Base-by-base conservation (phyloP, 2,113 vertebrate species). In the Smithornis capensis region DNA sequence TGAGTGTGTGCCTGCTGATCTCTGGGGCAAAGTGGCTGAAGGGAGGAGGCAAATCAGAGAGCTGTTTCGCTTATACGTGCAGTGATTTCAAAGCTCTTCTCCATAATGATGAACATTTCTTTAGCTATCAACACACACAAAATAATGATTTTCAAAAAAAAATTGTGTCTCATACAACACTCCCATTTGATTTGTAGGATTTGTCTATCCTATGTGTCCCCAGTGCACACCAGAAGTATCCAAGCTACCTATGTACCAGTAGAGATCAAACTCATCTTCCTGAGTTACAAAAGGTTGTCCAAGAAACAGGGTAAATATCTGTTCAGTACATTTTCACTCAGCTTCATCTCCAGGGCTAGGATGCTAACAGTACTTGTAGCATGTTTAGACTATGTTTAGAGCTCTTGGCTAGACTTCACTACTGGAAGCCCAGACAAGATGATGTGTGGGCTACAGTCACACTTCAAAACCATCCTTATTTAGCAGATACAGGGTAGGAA, bases 121-220 rank as follows among this genome's bases (percentile, higher is more conserved):
- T 83, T 70, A 93, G 37, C 65, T 90, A 87, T 63, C 38, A 64
- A 77, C 83, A 69, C 35, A 93, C 27, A 86, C 85, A 91, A 94
- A 55, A 60, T 40, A 90, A 81, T 9, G 16, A 73, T 53, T 89
- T 90, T 62, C 69, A 62, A 19, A 73, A 19, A 73, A 69, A 91
- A 87, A 82, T 5, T 69, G 1, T 29, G 64, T 86, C 57, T 83
- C 55, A 57, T 56, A 56, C 0, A 4, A 69, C 3, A n/a, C 19
- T 71, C 23, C 18, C 59, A 38, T 88, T 84, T 65, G 18, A 19
- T 89, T 94, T 50, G 69, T 4, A 82, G 77, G 38, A 31, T 18
- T 74, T 28, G 23, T 60, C 67, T 93, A 13, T 56, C 50, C 63
- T 69, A 35, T 38, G 40, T n/a, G 27, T 21, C 12, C 25, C 19